A percentile compares a stretch with the other conserved stretches of the same genome.
Evolutionary conservation across 2,797 vertebrate species (phyloP).

Genomic region (Dicrostonyx torquatus): DNA sequence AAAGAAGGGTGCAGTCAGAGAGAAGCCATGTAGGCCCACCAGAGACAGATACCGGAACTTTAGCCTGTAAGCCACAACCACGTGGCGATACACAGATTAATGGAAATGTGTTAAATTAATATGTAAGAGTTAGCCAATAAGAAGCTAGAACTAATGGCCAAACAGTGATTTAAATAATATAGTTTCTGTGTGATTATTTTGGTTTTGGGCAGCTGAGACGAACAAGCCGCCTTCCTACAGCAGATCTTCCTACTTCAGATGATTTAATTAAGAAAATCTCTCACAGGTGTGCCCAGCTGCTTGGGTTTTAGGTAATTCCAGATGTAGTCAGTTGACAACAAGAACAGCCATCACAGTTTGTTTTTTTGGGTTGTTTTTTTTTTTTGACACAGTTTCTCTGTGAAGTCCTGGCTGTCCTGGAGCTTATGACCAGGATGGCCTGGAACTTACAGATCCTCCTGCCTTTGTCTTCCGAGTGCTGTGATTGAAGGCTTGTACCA

Average conservation of each 20-base stretch:
- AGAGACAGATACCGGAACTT: too few species aligned
- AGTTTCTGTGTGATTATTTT: too few species aligned
- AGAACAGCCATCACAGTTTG: neutral
- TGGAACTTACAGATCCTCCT: neutral
- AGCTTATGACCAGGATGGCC: neutral
- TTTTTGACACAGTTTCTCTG: neutral
- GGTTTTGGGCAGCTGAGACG: too few species aligned
- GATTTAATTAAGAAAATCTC: neutral
- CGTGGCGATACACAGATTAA: too few species aligned
- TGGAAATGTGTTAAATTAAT: too few species aligned
- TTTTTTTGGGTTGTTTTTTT: neutral
- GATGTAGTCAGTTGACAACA: neutral
- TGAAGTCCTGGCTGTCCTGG: neutral
- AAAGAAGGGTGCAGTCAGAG: too few species aligned
- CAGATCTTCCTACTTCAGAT: neutral
- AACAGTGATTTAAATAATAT: too few species aligned
- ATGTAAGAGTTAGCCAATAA: too few species aligned
- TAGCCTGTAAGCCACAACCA: too few species aligned
- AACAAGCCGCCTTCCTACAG: too few species aligned
- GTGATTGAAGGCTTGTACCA: neutral
- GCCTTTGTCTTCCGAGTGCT: neutral
- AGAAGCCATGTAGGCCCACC: too few species aligned
- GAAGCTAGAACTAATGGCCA: too few species aligned
- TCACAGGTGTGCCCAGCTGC: neutral
- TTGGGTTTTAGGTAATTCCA: neutral